phyloP scores from a whole-genome alignment of 2,888 invertebrate genomes.

The Cephus spinipes region DNA sequence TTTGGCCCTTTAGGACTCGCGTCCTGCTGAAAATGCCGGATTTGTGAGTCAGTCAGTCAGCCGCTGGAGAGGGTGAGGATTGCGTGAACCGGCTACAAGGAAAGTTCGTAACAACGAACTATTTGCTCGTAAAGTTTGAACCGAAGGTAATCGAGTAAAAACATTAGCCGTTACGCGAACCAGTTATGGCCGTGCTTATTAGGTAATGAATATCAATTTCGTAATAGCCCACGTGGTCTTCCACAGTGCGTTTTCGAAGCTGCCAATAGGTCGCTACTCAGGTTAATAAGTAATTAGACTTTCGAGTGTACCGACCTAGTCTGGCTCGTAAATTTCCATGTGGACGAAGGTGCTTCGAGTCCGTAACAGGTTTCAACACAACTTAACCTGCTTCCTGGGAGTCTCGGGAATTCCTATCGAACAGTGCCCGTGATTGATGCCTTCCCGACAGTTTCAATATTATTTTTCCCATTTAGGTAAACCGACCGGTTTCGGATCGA shows the following conservation, averaged over 20 bases:
- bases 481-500: too few relatives aligned
- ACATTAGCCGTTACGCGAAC: neutral
- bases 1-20: neutral
- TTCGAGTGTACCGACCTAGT: neutral
- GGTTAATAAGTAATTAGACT: neutral
- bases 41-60: neutral
- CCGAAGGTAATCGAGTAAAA: neutral
- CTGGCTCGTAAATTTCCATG: neutral
- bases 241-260: neutral
- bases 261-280: neutral
- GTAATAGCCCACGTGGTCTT: neutral
- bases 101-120: neutral
- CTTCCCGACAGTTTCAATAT: too few relatives aligned
- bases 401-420: neutral
- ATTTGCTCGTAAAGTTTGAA: neutral
- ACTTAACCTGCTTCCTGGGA: neutral
- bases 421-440: too few relatives aligned
- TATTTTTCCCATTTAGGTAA: too few relatives aligned
- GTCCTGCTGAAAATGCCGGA: neutral
- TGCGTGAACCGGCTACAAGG: neutral
- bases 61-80: neutral
- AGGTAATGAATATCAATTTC: neutral
- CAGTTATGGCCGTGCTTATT: neutral
- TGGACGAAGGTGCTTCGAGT: too few relatives aligned
- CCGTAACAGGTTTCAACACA: neutral